These are phyloP conservation scores for Morus bassanus DNA, from an alignment of 2,797 vertebrate species.

Conservation along the genomic window DNA sequence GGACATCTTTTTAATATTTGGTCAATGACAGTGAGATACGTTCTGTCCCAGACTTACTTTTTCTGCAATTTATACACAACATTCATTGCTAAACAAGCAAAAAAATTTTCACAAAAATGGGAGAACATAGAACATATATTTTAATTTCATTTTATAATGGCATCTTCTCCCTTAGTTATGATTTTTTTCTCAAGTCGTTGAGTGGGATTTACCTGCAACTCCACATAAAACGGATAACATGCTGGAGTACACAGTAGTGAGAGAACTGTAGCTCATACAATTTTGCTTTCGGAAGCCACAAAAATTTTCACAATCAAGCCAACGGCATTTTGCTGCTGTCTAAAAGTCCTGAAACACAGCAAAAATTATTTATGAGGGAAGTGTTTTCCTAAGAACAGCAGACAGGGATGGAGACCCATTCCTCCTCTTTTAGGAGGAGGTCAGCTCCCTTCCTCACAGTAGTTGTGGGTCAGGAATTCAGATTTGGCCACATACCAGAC, in stretches of 20 bases:
- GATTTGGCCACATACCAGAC: background rate
- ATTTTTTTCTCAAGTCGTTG: background rate
- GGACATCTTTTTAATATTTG: background rate
- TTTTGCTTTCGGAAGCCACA: background rate
- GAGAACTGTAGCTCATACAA: background rate
- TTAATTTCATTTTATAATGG: background rate
- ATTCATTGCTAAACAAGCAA: background rate
- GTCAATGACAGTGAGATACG: background rate
- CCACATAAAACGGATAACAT: background rate
- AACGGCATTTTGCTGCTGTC: background rate
- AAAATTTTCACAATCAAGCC: background rate
- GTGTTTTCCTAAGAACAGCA: background rate
- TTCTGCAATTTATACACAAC: background rate
- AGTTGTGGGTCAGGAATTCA: background rate
- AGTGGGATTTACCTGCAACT: background rate
- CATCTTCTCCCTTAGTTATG: background rate
- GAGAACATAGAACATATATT: background rate
- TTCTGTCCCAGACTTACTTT: background rate
- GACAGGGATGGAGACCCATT: fast-evolving
- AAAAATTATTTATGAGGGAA: background rate
- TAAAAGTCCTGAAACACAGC: background rate
- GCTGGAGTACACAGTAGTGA: background rate
- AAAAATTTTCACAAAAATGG: background rate
- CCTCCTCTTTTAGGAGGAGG: background rate
- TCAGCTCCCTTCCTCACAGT: background rate